Evolutionary conservation across 2,888 invertebrate genomes (phyloP).

Genomic region (Hypsopygia costalis): DNA sequence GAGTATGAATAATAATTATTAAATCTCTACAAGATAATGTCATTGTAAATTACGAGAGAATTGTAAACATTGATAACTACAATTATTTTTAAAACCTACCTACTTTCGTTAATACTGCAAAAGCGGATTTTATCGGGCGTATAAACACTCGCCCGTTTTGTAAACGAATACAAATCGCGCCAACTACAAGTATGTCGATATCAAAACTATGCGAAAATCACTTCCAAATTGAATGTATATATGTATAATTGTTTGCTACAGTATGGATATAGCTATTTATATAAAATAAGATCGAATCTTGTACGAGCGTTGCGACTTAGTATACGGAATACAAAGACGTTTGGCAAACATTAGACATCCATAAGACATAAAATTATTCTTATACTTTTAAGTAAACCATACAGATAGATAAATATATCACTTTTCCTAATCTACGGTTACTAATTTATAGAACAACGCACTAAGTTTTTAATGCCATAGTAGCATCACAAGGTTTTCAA

Average conservation of each 20-base stretch:
- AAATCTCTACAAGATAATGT: no score
- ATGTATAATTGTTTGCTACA: slow-evolving; percentile 18
- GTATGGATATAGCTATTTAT: slow-evolving; percentile 26
- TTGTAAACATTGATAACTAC: slow-evolving; percentile 12
- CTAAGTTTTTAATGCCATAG: no score
- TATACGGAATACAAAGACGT: slow-evolving; percentile 21
- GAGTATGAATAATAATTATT: no score
- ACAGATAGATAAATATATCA: no score
- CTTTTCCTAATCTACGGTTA: no score
- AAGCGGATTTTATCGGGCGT: no score
- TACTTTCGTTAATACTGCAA: no score
- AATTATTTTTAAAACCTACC: no score
- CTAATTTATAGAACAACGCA: no score
- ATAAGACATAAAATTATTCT: no score
- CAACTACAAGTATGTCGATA: slow-evolving; percentile 28
- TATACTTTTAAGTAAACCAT: no score
- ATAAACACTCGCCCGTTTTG: not conserved
- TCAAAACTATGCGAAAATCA: slow-evolving; percentile 42
- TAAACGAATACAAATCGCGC: slow-evolving; percentile 25
- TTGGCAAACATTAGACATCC: slow-evolving; percentile 21
- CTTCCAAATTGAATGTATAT: slow-evolving; percentile 26
- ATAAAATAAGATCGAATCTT: slow-evolving; percentile 35
- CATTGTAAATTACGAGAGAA: not conserved
- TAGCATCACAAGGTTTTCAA: no score
- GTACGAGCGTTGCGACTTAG: slow-evolving; percentile 45